phyloP scores from a whole-genome alignment of 1,140 invertebrate species.

The Rhynchophorus ferrugineus region DNA sequence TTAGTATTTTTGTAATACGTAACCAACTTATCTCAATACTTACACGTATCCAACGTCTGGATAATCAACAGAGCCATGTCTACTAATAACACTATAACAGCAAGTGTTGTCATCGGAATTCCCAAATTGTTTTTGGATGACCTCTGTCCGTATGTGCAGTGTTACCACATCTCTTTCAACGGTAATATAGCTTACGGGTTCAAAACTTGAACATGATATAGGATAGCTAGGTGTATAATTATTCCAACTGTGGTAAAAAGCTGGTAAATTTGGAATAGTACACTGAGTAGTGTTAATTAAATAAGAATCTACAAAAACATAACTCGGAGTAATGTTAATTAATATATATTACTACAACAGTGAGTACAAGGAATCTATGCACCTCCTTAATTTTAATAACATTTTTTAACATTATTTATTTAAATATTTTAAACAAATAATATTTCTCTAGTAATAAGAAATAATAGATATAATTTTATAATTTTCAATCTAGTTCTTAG shows the following conservation, averaged over 20 bases:
- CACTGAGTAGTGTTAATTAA: constrained; percentile 61
- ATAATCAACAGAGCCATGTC: constrained; percentile 15
- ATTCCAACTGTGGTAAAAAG: constrained; percentile 43
- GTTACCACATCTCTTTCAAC: constrained; percentile 23
- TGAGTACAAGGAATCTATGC: no score
- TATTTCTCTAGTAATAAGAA: no score
- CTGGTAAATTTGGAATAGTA: constrained; percentile 59
- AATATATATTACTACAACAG: no score
- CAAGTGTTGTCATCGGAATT: constrained; percentile 15
- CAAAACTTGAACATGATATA: constrained; percentile 42
- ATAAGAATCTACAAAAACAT: constrained; percentile 40
- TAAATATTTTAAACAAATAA: no score
- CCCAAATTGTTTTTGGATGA: constrained; percentile 16
- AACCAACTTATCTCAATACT: no score
- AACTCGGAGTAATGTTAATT: no score
- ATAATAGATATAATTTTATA: no score
- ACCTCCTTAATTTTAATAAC: no score
- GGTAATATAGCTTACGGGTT: constrained; percentile 24
- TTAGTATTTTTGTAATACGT: no score
- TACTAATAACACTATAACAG: constrained; percentile 27
- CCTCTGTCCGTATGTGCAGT: constrained; percentile 25
- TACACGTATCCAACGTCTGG: constrained; percentile 26
- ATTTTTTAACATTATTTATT: no score
- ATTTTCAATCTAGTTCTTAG: no score
- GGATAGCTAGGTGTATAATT: constrained; percentile 23